Evolutionary conservation across 2,888 invertebrate genomes (phyloP).

Genomic region (Oithona nana): DNA sequence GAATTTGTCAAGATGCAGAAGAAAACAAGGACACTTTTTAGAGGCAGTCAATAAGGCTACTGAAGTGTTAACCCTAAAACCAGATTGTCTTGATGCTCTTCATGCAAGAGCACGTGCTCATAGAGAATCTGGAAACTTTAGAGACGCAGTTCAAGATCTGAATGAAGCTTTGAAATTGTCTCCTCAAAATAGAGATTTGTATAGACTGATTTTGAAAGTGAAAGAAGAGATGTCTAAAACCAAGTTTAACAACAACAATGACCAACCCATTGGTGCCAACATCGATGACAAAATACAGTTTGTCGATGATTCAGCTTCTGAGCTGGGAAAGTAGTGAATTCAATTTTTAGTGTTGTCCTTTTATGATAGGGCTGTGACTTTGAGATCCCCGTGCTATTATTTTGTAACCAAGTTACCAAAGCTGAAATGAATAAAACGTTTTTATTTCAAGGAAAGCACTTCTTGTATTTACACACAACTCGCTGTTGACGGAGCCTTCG

Average conservation of each 20-base stretch:
- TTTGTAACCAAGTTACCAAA: background rate
- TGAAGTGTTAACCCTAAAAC: slow-evolving; percentile 1
- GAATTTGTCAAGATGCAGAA: slow-evolving; percentile 76
- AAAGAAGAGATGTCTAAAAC: slow-evolving; percentile 43
- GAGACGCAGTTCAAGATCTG: slow-evolving; percentile 57
- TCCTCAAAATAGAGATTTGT: slow-evolving; percentile 47
- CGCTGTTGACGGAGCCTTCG: too few species aligned
- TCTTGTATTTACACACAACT: too few species aligned
- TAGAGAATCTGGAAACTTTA: slow-evolving; percentile 28
- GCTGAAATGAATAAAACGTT: too few species aligned
- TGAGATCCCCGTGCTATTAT: too few species aligned
- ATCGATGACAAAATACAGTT: background rate
- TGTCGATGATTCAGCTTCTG: background rate
- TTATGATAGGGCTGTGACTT: too few species aligned
- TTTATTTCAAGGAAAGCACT: too few species aligned
- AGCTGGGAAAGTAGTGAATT: too few species aligned
- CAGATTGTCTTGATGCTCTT: slow-evolving; percentile 1
- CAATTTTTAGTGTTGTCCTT: too few species aligned
- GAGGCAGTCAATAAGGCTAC: slow-evolving; percentile 7
- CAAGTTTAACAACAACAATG: slow-evolving; percentile 2
- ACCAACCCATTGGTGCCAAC: background rate
- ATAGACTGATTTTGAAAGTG: slow-evolving; percentile 48
- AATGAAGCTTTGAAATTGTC: slow-evolving; percentile 54
- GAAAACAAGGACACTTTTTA: slow-evolving; percentile 49
- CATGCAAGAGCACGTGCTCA: slow-evolving; percentile 1